Conservation (phyloP, 2,797 vertebrate species). For the Manis pentadactyla region DNA sequence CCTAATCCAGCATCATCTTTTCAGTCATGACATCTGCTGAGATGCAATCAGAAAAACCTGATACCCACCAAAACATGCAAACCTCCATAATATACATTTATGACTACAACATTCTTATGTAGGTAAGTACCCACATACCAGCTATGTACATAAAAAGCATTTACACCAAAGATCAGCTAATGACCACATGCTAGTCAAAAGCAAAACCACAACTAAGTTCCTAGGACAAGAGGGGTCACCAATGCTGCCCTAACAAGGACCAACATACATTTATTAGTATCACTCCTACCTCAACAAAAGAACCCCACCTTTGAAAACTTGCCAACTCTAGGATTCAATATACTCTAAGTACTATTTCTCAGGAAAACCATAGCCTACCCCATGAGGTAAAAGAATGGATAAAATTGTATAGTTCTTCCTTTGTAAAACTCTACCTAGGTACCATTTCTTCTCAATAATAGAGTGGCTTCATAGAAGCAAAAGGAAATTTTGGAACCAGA, state of each 20-base stretch:
- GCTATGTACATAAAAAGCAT: background rate
- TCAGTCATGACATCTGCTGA: background rate
- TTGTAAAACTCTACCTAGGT: background rate
- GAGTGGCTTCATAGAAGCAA: background rate
- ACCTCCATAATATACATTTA: background rate
- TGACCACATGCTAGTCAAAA: slow-evolving; percentile 15
- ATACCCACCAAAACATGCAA: background rate
- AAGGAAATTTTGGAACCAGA: background rate
- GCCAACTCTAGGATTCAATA: background rate
- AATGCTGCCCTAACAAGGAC: background rate
- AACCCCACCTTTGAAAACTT: slow-evolving; percentile 4
- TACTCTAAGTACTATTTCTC: background rate
- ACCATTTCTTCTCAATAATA: background rate
- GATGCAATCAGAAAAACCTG: background rate
- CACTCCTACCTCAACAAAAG: slow-evolving; percentile 9
- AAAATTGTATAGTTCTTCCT: background rate
- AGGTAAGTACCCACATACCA: background rate
- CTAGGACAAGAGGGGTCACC: background rate
- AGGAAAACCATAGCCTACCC: background rate
- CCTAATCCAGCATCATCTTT: background rate
- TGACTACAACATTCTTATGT: background rate
- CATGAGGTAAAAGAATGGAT: background rate
- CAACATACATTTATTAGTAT: background rate
- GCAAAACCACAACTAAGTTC: background rate
- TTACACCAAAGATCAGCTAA: slow-evolving; percentile 3